A percentile compares a stretch with the other conserved stretches of the same genome.
These are phyloP conservation scores for Gambelia wislizenii DNA, from an alignment of 2,797 vertebrate species.

Conservation along the genomic window DNA sequence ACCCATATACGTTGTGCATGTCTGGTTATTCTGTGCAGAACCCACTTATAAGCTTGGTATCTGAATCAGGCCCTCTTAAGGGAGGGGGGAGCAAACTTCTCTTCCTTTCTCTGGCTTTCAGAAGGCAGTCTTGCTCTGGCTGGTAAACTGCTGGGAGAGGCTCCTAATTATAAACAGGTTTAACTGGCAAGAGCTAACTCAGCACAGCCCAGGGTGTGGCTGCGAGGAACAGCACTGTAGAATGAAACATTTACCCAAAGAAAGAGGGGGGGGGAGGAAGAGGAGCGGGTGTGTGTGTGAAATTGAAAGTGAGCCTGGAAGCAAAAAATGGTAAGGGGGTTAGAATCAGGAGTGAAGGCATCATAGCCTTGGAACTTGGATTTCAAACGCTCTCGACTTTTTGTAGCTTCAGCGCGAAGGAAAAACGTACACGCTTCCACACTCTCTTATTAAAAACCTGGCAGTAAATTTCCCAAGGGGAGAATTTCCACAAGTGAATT, in stretches of 20 bases:
- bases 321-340: neutral
- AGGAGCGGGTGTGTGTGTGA: neutral
- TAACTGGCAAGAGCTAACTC: constrained; percentile 48
- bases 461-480: neutral
- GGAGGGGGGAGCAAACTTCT: neutral
- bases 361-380: neutral
- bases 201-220: constrained; percentile 49
- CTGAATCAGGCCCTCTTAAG: constrained; percentile 5
- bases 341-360: neutral
- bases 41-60: neutral
- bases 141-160: constrained; percentile 52
- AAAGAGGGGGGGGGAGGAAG: neutral
- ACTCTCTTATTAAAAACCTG: constrained; percentile 4
- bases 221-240: constrained; percentile 23
- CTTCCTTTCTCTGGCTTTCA: constrained; percentile 18
- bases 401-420: constrained; percentile 22
- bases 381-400: constrained; percentile 7
- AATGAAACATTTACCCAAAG: constrained; percentile 38
- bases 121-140: constrained; percentile 40
- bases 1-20: neutral
- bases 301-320: constrained; percentile 8
- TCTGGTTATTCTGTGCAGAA: neutral
- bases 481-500: constrained; percentile 32
- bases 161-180: constrained; percentile 56
- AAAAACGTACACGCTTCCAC: neutral